Evolutionary conservation across 2,888 invertebrate species (phyloP), one percentile per base, ranked within the genome.

Genomic region (Clistopyga incitator): DNA sequence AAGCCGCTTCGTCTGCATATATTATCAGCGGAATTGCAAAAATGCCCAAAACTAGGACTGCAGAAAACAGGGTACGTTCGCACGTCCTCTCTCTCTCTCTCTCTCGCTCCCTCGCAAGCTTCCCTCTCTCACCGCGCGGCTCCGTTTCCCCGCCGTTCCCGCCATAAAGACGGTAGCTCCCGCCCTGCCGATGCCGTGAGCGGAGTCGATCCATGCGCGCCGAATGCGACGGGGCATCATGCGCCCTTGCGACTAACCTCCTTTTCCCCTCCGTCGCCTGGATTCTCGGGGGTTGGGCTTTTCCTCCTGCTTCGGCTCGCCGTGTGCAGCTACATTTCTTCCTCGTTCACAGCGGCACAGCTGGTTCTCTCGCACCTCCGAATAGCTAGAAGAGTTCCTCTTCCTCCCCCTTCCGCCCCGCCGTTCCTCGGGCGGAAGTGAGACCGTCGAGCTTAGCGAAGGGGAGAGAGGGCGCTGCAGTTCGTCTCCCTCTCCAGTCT

Each of bases 121-220:
- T 2, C 29, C 29, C 29, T 29, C 29, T 6, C 29, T 29, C 34
- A 34, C 6, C 34, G 6, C 34, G 34, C 34, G 34, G 6, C 34
- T 4, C 3, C 29, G 6, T 34, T 34, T 34, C 34, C 34, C 34
- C 34, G 34, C 34, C 6, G 6, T 34, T 34, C 34, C 34, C 34
- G 3, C 34, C 8, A 3, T 1, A 34, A 34, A 34, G 6, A 6
- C 34, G 34, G 1, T 6, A 34, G 6, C 6, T 8, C 20, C 56
- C 25, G 3, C 20, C 25, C 13, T 11, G 2, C 11, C 81, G 72
- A 72, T 81, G 78, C 78, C 78, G 81, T 54, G 78, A 84, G 86
- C 85, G 86, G 83, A 90, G 90, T 90, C 91, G 92, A 91, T 92
- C 91, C 90, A 90, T 91, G 92, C 91, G 92, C 91, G 90, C 89